Evolutionary conservation across 2,888 invertebrate genomes (phyloP).

Genomic region (Limnephilus marmoratus): DNA sequence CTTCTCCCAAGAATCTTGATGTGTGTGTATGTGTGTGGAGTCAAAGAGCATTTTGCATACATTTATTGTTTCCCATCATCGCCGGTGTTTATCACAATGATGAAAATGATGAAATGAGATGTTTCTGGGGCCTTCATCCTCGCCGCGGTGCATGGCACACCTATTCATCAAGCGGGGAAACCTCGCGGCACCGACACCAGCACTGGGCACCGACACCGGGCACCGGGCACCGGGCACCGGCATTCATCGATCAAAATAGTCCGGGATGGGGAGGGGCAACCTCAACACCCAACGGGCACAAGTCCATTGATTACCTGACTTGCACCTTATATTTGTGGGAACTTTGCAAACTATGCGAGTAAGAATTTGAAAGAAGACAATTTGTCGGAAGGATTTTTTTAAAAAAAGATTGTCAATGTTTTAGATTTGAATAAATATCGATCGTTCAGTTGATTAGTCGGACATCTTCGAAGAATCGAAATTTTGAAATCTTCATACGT

Average conservation of each 20-base stretch:
- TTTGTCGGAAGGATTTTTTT: neutral
- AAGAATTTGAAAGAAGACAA: neutral
- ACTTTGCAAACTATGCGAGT: neutral
- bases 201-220: neutral
- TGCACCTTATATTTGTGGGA: neutral
- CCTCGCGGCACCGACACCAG: slow-evolving; percentile 15
- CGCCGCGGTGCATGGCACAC: slow-evolving; percentile 32
- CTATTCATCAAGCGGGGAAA: slow-evolving; percentile 38
- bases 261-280: neutral
- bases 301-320: neutral
- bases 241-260: neutral
- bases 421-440: no score
- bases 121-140: slow-evolving; percentile 52
- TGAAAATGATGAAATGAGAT: slow-evolving; percentile 59
- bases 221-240: neutral
- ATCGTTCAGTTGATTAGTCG: no score
- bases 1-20: neutral
- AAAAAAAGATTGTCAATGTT: no score
- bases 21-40: slow-evolving; percentile 46
- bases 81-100: slow-evolving; percentile 62
- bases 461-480: no score
- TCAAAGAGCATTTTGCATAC: slow-evolving; percentile 64
- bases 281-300: neutral
- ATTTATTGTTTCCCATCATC: slow-evolving; percentile 65
- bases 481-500: no score